Percentiles rank a stretch among this genome's conserved stretches.
Conservation (phyloP, 1,140 invertebrate species). For the Brachionus calyciflorus region DNA sequence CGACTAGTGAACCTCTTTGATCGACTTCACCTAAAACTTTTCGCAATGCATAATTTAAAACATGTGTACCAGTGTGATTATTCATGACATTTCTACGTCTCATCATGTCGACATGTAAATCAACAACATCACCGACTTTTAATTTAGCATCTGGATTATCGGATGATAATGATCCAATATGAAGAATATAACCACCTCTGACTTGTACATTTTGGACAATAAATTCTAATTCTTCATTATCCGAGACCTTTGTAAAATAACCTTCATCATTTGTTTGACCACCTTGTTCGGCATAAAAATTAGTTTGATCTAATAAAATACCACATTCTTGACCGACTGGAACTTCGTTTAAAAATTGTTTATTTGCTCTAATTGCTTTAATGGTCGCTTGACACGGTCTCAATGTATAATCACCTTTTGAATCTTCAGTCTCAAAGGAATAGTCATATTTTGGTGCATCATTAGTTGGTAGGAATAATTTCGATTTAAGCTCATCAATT, state of each 20-base stretch:
- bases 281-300: constrained; percentile 91
- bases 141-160: constrained; percentile 52
- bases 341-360: constrained; percentile 81
- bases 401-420: constrained; percentile 58
- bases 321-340: constrained; percentile 82
- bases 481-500: constrained; percentile 81
- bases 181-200: constrained; percentile 89
- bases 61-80: constrained; percentile 97
- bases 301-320: constrained; percentile 82
- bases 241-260: constrained; percentile 75
- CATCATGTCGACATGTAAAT: constrained; percentile 76
- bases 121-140: constrained; percentile 78
- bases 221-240: constrained; percentile 62
- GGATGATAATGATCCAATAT: constrained; percentile 72
- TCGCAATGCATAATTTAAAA: constrained; percentile 88
- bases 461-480: constrained; percentile 75
- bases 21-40: constrained; percentile 83
- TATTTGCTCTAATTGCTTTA: constrained; percentile 69
- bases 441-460: constrained; percentile 80
- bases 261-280: constrained; percentile 98
- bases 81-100: constrained; percentile 74
- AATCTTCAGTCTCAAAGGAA: background rate
- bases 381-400: constrained; percentile 62
- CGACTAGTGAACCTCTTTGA: constrained; percentile 96
- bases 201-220: constrained; percentile 91